Evolutionary conservation across 2,888 invertebrate species (phyloP), one percentile per base, ranked within the genome.

Genomic region (Dolichomitus sp.): DNA sequence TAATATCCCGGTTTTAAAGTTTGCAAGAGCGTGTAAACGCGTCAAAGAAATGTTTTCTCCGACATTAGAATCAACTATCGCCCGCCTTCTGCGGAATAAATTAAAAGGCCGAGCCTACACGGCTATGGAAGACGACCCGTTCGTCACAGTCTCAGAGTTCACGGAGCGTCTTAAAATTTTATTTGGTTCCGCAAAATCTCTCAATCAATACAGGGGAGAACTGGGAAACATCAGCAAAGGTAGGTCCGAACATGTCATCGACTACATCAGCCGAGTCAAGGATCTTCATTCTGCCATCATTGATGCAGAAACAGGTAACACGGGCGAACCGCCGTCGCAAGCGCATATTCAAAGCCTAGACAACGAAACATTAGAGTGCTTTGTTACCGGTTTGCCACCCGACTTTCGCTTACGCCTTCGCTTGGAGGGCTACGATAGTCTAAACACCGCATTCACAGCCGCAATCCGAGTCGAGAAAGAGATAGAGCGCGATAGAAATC

Each of bases 191-290:
- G 7, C 45, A 4, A 61, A 54, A 73, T 37, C 76, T 0, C n/a
- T 77, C 5, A 52, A 81, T 23, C 66, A 70, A 11, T 77, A 66
- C 12, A 52, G 42, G 1, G 82, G 74, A 1, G 78, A 82, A 30
- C n/a, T 78, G 19, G 54, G 42, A 0, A 79, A 59, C 11, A 65
- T 78, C 1, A 40, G 14, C 6, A 72, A 79, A 23, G 7, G 19
- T 1, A 52, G 0, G 27, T 11, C 63, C 19, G 82, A 79, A 45
- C 23, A 23, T 2, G 23, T 23, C 23, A 23, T 23, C 23, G 23
- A 23, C 23, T 23, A 23, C 23, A 23, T 79, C 17, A 40, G 78
- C 1, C 40, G 78, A 9, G 57, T 82, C 1, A 63, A 63, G 17
- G 63, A 63, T 40, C 12, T 63, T 0, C 63, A 63, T 23, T 40